Percentiles rank a stretch among this genome's conserved stretches.
phyloP scores from a whole-genome alignment of 1,140 invertebrate species.

The Sipha flava region DNA sequence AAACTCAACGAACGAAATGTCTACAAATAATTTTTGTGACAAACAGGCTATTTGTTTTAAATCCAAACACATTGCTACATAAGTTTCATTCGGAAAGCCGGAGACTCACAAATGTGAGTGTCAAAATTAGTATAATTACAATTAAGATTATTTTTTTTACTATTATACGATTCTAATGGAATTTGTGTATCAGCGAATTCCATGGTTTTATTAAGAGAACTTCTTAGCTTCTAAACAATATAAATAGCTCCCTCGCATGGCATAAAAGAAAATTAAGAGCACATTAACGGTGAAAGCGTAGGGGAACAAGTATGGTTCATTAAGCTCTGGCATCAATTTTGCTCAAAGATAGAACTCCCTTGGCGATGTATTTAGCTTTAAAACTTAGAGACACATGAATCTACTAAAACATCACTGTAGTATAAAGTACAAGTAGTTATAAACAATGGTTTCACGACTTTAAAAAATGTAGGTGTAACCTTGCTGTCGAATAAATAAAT shows the following conservation, averaged over 20 bases:
- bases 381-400: conserved; percentile 6
- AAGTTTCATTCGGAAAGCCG: background rate
- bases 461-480: no score
- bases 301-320: conserved; percentile 30
- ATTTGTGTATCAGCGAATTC: background rate
- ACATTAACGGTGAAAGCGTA: conserved; percentile 17
- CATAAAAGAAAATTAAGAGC: conserved; percentile 30
- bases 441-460: background rate
- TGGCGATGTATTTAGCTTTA: conserved; percentile 11
- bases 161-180: background rate
- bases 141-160: background rate
- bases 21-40: no score
- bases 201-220: background rate
- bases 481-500: no score
- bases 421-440: background rate
- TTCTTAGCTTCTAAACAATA: conserved; percentile 27
- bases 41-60: no score
- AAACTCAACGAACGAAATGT: no score
- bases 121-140: background rate
- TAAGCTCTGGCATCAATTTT: conserved; percentile 30
- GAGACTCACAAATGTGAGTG: no score
- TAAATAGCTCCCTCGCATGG: conserved; percentile 17
- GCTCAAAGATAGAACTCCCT: conserved; percentile 20
- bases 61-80: no score
- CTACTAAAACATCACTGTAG: background rate